Evolutionary conservation across 1,140 invertebrate species (phyloP).

Genomic region (Dendroctonus ponderosae): DNA sequence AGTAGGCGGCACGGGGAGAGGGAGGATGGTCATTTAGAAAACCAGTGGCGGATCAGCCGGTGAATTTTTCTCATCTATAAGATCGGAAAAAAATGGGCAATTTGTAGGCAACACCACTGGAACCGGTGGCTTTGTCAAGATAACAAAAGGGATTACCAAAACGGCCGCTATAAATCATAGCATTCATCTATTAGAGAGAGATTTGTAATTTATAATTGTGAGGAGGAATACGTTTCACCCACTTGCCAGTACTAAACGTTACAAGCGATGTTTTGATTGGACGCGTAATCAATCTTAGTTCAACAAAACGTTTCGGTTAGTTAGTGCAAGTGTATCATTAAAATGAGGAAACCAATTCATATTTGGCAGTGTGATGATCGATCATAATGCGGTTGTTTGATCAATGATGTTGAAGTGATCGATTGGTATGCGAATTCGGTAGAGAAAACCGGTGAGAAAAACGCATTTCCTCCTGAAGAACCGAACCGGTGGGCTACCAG

Average conservation of each 20-base stretch:
- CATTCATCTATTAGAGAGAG: slow-evolving; percentile 20
- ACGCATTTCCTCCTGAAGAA: too few relatives aligned
- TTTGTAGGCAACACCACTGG: not conserved
- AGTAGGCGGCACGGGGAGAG: not conserved
- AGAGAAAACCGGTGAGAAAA: too few relatives aligned
- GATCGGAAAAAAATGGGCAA: not conserved
- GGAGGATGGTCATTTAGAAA: not conserved
- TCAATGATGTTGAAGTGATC: too few relatives aligned
- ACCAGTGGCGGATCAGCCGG: not conserved
- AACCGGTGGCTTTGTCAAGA: not conserved
- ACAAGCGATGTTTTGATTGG: slow-evolving; percentile 32
- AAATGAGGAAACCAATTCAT: too few relatives aligned
- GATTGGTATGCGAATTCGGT: too few relatives aligned
- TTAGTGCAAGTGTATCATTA: too few relatives aligned
- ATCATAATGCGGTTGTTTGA: too few relatives aligned
- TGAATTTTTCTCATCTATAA: not conserved
- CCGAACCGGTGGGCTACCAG: too few relatives aligned
- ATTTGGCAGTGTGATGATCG: too few relatives aligned
- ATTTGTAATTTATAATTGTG: slow-evolving; percentile 33
- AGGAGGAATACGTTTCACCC: slow-evolving; percentile 26
- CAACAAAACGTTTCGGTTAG: too few relatives aligned
- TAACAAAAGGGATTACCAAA: slow-evolving; percentile 17
- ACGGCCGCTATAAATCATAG: slow-evolving; percentile 23
- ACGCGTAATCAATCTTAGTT: slow-evolving; percentile 23
- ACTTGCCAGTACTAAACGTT: slow-evolving; percentile 19